Base-by-base conservation (phyloP, 2,797 vertebrate species). In the Cyclopterus lumpus region DNA sequence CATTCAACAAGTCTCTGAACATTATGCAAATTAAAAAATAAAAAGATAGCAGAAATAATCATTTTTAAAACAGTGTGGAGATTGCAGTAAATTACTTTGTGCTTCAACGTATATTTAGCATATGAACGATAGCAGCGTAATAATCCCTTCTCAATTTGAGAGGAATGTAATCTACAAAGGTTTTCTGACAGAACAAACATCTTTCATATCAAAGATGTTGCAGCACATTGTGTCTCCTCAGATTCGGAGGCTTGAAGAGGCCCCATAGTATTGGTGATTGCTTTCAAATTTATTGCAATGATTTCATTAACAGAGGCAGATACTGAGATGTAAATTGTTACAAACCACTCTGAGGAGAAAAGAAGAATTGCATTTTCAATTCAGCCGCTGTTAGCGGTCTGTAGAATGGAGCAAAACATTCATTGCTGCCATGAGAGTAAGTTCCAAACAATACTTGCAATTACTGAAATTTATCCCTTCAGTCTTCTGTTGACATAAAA, bases 401-500 rank as follows among this genome's bases (percentile, higher is more conserved):
- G 32, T 36, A 60, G 40, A 15, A n/a, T 16, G n/a, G 20, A 63
- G 32, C 6, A 62, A 24, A 49, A 61, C 16, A 46, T 46, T 73
- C 15, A 51, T 44, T 38, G 51, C 54, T 69, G 34, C n/a, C 20
- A 36, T 46, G 11, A 12, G 15, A 74, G 20, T 28, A 53, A 59
- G 22, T 24, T 24, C 22, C 22, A 9, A n/a, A 28, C 22, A 49
- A 62, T 68, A 44, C 22, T 5, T 54, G 7, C 48, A 65, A 3
- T 53, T 6, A 42, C 32, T 57, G 1, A 64, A 74, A 22, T 67
- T 3, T 8, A 54, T 64, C 6, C 2, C 22, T 34, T 65, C 9
- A 51, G 5, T 30, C 58, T 71, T 74, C 51, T 28, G 8, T 8
- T 8, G 7, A 75, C 9, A 62, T 59, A 30, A 32, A 70, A 69